phyloP scores from a whole-genome alignment of 2,888 invertebrate genomes.

The Melikaiella ostensackeni region DNA sequence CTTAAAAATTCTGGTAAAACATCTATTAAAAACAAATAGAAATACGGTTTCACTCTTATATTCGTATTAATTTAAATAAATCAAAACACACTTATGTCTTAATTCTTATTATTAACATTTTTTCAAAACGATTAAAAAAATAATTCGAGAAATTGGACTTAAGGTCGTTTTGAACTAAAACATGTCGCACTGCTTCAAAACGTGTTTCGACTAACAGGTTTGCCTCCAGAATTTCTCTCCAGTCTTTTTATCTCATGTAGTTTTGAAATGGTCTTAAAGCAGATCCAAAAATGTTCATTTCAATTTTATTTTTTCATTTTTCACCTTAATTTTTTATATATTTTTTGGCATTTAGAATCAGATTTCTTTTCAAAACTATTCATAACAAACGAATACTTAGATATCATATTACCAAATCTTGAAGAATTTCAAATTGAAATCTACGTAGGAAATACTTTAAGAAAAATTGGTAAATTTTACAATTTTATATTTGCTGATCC shows the following conservation, averaged over 20 bases:
- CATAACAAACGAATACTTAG: too few relatives aligned
- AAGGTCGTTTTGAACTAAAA: neutral
- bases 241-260: too few relatives aligned
- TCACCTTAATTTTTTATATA: neutral
- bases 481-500: too few relatives aligned
- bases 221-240: constrained; percentile 15
- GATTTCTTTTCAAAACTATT: too few relatives aligned
- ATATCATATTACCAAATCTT: too few relatives aligned
- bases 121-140: neutral
- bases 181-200: neutral
- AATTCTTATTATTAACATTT: neutral
- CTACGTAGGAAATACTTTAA: too few relatives aligned
- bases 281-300: too few relatives aligned
- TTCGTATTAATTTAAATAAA: neutral
- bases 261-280: too few relatives aligned
- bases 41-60: neutral
- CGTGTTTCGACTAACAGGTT: constrained; percentile 16
- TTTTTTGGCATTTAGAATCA: neutral
- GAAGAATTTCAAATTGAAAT: too few relatives aligned
- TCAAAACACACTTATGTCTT: neutral
- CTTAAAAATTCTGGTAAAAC: neutral
- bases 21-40: neutral
- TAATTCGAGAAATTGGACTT: constrained; percentile 23
- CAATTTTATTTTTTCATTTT: too few relatives aligned
- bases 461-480: too few relatives aligned